phyloP scores from a whole-genome alignment of 2,888 invertebrate genomes.

The Pseudeuparius sepicola region DNA sequence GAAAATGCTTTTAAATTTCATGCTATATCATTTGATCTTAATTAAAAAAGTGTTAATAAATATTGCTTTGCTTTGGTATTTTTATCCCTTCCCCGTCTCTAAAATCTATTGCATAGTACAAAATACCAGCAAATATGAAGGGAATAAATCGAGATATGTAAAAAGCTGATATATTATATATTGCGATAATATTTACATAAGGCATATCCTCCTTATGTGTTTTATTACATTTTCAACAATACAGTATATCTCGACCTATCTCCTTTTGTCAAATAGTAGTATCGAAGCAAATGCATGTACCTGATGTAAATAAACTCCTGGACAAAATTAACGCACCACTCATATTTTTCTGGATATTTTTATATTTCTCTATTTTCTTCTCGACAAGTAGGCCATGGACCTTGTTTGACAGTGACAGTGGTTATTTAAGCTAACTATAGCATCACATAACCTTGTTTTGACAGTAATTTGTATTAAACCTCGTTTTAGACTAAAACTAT shows the following conservation, averaged over 20 bases:
- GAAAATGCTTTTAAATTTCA: background rate
- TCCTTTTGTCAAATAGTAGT: conserved; percentile 1
- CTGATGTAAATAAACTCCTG: too few relatives aligned
- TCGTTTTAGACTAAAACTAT: too few relatives aligned
- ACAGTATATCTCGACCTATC: conserved; percentile 2
- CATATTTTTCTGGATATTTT: too few relatives aligned
- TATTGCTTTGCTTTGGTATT: conserved; percentile 2
- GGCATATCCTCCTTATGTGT: background rate
- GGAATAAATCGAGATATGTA: conserved; percentile 1
- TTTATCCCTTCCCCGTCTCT: conserved; percentile 1
- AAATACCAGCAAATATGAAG: too few relatives aligned
- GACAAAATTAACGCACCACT: too few relatives aligned
- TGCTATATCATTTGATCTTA: conserved; percentile 3
- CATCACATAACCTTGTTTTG: too few relatives aligned
- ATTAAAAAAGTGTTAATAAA: conserved; percentile 2
- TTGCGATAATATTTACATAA: conserved; percentile 2
- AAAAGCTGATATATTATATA: conserved; percentile 1
- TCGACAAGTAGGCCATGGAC: too few relatives aligned
- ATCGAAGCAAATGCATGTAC: conserved; percentile 2
- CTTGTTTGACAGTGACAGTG: too few relatives aligned
- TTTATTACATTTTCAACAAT: background rate
- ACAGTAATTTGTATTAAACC: too few relatives aligned
- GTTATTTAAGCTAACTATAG: too few relatives aligned
- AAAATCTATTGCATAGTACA: background rate
- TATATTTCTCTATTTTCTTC: too few relatives aligned